These are phyloP conservation scores for pig (Sus scrofa) DNA, from an alignment of 2,113 vertebrate genomes.

Conservation along the genomic window T2T-Sscrofa CM000821.6:45627501-45628000, in stretches of 20 bases:
- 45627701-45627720: neutral
- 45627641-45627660: neutral
- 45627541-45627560: too few relatives aligned
- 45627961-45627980: neutral
- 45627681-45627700: neutral
- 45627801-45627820: too few relatives aligned
- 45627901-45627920: neutral
- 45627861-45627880: neutral
- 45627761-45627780: neutral
- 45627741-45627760: neutral
- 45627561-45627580: neutral
- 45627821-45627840: too few relatives aligned
- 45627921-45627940: neutral
- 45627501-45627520: neutral
- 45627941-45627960: neutral
- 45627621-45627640: neutral
- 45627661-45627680: neutral
- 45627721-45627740: neutral
- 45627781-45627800: too few relatives aligned
- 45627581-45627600: neutral
- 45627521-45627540: neutral
- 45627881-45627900: neutral
- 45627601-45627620: too few relatives aligned
- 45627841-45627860: fast-evolving
- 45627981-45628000: neutral